phyloP scores from a whole-genome alignment of 1,140 invertebrate species.

The Drosophila sproati region DNA sequence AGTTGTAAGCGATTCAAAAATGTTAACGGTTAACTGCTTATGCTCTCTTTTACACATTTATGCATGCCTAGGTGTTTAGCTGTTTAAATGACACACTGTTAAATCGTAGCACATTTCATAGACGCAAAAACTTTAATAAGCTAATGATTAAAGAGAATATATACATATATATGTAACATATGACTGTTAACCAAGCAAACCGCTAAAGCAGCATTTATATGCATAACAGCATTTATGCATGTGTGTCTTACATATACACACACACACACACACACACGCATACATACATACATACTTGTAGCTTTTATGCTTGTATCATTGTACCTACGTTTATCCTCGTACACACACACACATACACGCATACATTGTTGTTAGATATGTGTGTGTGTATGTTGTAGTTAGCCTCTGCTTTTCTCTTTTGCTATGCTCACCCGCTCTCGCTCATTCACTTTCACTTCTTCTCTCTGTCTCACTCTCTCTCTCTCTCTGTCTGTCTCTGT shows the following conservation, averaged over 20 bases:
- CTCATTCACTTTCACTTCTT: no score
- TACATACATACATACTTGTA: background rate
- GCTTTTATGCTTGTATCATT: background rate
- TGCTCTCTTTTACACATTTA: background rate
- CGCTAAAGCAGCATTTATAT: constrained; percentile 4
- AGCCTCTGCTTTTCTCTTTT: constrained; percentile 20
- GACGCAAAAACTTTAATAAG: constrained; percentile 1
- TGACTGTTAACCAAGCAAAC: background rate
- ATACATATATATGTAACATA: background rate
- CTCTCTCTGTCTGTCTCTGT: constrained; percentile 16
- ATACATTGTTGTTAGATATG: background rate
- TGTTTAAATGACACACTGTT: background rate
- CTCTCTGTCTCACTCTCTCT: constrained; percentile 1
- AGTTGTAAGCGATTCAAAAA: constrained; percentile 4
- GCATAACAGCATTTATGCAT: background rate
- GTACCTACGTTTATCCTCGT: background rate
- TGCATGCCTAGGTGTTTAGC: background rate
- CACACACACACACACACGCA: background rate
- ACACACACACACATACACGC: background rate
- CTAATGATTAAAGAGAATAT: background rate
- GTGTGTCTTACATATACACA: background rate
- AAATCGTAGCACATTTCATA: background rate
- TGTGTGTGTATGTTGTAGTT: constrained; percentile 1
- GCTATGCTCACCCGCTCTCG: no score
- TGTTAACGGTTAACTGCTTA: background rate